Evolutionary conservation across 2,888 invertebrate genomes (phyloP), one percentile per base, ranked within the genome.

Genomic region (Caenorhabditis angaria): DNA sequence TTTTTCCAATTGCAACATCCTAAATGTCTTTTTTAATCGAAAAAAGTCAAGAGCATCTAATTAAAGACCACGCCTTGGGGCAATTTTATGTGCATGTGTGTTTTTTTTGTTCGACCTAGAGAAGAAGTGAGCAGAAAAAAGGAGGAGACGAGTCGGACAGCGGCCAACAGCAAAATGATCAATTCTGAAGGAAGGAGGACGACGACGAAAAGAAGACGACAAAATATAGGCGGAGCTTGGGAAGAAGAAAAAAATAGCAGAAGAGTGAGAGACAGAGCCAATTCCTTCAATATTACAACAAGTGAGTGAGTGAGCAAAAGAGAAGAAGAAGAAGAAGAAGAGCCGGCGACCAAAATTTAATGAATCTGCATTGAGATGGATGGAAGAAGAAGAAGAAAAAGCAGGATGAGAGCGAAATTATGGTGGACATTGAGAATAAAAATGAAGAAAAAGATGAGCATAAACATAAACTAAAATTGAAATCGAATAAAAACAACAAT

Each of bases 201-300:
- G 35, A 56, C 20, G 56, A 56, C 20, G 20, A 32, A 8, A 56
- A 12, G 54, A 18, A 14, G 28, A 56, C 28, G 56, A 55, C 29
- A 24, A 56, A 20, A 56, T 10, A 2, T 27, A 8, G 25, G 10
- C 35, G 27, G 41, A 32, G 50, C 24, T 20, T 50, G 62, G 24
- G 51, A 27, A 28, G 6, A 24, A 41, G 58, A 48, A 20, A 50
- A 27, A 50, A 61, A 57, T 20, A 50, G 51, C 18, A 41, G 55
- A 25, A 51, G 22, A 51, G 51, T 22, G 51, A 51, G 65, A 47
- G 25, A n/a, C 18, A 50, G 28, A 54, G 56, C 51, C 54, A 54
- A 54, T 54, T 53, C 54, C 58, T 54, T 57, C 57, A 58, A 61
- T 56, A 67, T 61, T 61, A 61, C 32, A 61, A 35, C 41, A 41